Percentiles rank a stretch among this genome's conserved stretches.
phyloP scores from a whole-genome alignment of 2,113 vertebrate genomes.

The Ellobius talpinus region DNA sequence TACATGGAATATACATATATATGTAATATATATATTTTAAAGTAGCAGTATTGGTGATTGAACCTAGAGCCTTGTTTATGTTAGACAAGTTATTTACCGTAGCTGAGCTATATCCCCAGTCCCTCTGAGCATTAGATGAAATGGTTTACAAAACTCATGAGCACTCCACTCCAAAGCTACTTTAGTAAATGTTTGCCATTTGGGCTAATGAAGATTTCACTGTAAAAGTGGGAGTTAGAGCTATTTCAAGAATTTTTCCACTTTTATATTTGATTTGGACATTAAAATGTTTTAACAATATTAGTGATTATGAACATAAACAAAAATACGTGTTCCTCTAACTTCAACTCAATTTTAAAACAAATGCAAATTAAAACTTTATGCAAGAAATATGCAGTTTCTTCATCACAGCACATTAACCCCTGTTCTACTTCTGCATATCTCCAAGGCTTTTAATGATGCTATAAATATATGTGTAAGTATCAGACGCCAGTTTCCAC shows the following conservation, averaged over 20 bases:
- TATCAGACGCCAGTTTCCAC: no score
- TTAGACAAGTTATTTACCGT: not conserved
- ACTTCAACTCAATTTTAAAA: slow-evolving; percentile 40
- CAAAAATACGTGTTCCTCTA: slow-evolving; percentile 24
- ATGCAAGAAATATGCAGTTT: slow-evolving; percentile 11
- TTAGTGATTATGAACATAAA: slow-evolving; percentile 46
- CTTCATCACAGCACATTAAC: slow-evolving; percentile 19
- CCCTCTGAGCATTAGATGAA: slow-evolving; percentile 43
- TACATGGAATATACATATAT: not conserved
- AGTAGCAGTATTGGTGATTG: not conserved
- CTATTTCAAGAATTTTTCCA: slow-evolving; percentile 20
- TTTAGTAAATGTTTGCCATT: slow-evolving; percentile 22
- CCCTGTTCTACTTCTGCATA: not conserved
- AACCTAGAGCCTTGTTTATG: not conserved
- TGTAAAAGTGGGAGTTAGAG: not conserved
- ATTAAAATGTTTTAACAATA: slow-evolving; percentile 38
- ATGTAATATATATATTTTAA: no score
- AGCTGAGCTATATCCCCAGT: not conserved
- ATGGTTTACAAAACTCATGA: not conserved
- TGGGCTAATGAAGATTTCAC: not conserved
- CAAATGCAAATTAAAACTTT: not conserved
- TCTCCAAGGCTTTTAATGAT: slow-evolving; percentile 23
- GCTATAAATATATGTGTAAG: not conserved
- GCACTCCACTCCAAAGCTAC: not conserved
- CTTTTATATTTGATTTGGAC: slow-evolving; percentile 44